phyloP scores from a whole-genome alignment of 2,888 invertebrate species.

The Napeogenes sylphis region DNA sequence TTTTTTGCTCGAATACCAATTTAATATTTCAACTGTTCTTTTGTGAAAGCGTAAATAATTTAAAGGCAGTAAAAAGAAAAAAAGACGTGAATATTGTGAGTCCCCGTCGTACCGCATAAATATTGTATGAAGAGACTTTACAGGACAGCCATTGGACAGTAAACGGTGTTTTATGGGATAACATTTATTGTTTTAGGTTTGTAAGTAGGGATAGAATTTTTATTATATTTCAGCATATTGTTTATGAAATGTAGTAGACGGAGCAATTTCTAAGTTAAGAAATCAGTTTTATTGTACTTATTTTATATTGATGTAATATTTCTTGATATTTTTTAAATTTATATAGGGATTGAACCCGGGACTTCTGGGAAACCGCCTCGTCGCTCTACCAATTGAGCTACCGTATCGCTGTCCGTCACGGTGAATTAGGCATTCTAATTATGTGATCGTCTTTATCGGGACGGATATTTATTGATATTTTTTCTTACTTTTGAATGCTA shows the following conservation, averaged over 20 bases:
- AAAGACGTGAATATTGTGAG: conserved; percentile 32
- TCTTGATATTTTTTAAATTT: too few species aligned
- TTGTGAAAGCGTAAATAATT: conserved; percentile 37
- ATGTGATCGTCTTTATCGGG: too few species aligned
- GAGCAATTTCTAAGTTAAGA: too few species aligned
- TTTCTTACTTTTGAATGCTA: too few species aligned
- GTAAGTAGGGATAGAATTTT: conserved; percentile 44
- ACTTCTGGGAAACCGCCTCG: too few species aligned
- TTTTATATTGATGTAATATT: too few species aligned
- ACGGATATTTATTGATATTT: too few species aligned
- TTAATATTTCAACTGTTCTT: conserved; percentile 33
- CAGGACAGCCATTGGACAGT: conserved; percentile 64
- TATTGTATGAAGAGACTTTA: conserved; percentile 68
- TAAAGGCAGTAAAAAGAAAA: conserved; percentile 39
- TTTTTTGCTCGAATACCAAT: conserved; percentile 23
- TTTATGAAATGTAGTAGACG: conserved; percentile 42
- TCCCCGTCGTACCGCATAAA: conserved; percentile 49
- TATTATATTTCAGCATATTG: conserved; percentile 44
- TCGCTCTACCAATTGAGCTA: too few species aligned
- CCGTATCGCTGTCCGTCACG: too few species aligned
- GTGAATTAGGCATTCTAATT: too few species aligned
- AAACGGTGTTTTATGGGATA: conserved; percentile 69
- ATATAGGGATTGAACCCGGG: too few species aligned
- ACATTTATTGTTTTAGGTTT: conserved; percentile 69
- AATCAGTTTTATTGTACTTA: background rate